phyloP scores from a whole-genome alignment of 2,113 vertebrate species.

The Nanger granti region DNA sequence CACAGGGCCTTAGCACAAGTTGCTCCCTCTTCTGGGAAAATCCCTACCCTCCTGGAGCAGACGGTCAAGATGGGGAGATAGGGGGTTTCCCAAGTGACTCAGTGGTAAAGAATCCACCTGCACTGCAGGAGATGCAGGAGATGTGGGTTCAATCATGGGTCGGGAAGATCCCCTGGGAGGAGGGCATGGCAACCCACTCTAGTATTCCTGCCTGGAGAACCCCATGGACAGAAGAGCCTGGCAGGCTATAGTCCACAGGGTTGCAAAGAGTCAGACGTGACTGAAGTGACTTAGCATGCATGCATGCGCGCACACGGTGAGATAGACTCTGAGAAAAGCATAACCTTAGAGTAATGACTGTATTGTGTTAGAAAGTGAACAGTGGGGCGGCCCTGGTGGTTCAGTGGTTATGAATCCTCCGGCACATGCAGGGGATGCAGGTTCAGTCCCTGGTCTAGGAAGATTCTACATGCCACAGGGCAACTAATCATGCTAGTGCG shows the following conservation, averaged over 20 bases:
- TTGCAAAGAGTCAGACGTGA: background rate
- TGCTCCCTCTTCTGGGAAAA: background rate
- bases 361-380: background rate
- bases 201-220: background rate
- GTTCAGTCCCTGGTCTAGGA: background rate
- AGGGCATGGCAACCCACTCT: background rate
- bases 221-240: background rate
- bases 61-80: background rate
- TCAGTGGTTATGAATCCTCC: background rate
- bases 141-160: background rate
- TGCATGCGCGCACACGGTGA: fast-evolving
- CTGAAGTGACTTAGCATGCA: background rate
- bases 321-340: background rate
- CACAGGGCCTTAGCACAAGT: background rate
- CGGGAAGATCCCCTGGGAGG: background rate
- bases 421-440: background rate
- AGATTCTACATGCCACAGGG: background rate
- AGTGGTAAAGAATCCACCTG: background rate
- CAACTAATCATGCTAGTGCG: background rate
- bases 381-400: too few species aligned
- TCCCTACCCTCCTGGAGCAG: background rate
- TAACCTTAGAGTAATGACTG: background rate
- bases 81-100: background rate
- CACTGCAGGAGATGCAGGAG: background rate
- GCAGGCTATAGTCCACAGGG: background rate